Evolutionary conservation across 1,140 invertebrate species (phyloP), one percentile per base, ranked within the genome.

Genomic region (Bombus soroeensis): DNA sequence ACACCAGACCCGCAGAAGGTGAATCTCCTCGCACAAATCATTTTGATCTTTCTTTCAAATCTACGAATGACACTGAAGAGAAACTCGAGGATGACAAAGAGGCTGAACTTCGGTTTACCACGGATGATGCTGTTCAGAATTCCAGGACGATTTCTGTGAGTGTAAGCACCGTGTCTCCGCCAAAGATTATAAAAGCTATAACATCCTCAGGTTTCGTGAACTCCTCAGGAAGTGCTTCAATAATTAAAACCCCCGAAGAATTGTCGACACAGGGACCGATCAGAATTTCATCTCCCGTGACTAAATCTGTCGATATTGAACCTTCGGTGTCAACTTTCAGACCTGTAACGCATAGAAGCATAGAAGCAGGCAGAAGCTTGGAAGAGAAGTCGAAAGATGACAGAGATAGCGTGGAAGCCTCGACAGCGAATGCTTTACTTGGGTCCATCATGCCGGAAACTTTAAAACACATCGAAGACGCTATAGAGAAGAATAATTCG

Each of bases 401-500:
- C 59, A 47, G 34, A 8, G 32, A 62, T 10, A 10, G 1, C 3
- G n/a, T 37, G 0, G 62, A 78, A 37, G 5, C n/a, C 3, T 57
- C 81, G 10, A 81, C 78, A 4, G 64, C 1, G n/a, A 81, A 59
- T 13, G 18, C 13, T 81, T 28, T 76, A 3, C 15, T n/a, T 12
- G 34, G 15, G 3, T 71, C 88, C 37, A 81, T 70, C 68, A 43
- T 15, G 28, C 62, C 71, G 3, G 75, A 13, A 32, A 88, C 59
- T 15, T 13, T 90, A 2, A 84, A 76, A 2, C 83, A 87, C 62
- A 91, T 91, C 53, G 88, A 87, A 3, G 91, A 93, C n/a, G 43
- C 71, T 1, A 87, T 88, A 12, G 88, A 91, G 18, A 77, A 83
- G 25, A 88, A 87, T 18, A 91, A 92, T 62, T 90, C 92, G 3